Evolutionary conservation across 2,888 invertebrate species (phyloP).

Genomic region (Bugulina stolonifera): DNA sequence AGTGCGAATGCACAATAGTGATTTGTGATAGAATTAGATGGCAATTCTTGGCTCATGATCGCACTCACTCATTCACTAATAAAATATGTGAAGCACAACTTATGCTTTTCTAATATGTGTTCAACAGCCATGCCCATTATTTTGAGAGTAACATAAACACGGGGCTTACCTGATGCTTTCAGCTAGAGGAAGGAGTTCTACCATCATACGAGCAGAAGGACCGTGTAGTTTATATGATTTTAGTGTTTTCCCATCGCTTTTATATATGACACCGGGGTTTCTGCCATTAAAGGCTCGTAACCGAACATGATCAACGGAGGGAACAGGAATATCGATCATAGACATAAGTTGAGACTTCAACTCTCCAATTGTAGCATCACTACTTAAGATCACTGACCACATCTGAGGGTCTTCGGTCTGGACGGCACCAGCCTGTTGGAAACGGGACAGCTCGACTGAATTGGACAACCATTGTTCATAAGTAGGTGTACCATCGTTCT

Average conservation of each 20-base stretch:
- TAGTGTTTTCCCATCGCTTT: neutral
- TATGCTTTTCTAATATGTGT: no score
- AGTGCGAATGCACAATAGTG: no score
- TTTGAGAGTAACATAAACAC: no score
- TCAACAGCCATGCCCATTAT: no score
- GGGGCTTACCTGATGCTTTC: neutral
- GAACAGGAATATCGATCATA: neutral
- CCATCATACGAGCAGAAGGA: neutral
- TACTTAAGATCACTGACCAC: neutral
- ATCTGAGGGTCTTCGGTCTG: no score
- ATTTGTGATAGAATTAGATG: no score
- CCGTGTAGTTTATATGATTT: neutral
- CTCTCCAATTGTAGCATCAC: neutral
- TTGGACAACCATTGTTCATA: slow-evolving; percentile 7
- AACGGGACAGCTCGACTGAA: neutral
- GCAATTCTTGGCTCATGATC: no score
- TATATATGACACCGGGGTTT: neutral
- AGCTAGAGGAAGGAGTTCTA: neutral
- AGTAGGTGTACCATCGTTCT: neutral
- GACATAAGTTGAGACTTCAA: neutral
- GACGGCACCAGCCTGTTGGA: neutral
- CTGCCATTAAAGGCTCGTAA: neutral
- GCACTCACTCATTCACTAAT: no score
- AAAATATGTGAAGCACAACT: no score
- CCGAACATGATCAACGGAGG: neutral